These are phyloP conservation scores for Pollimyrus isidori DNA, from an alignment of 2,113 vertebrate genomes.

Conservation along the genomic window DNA sequence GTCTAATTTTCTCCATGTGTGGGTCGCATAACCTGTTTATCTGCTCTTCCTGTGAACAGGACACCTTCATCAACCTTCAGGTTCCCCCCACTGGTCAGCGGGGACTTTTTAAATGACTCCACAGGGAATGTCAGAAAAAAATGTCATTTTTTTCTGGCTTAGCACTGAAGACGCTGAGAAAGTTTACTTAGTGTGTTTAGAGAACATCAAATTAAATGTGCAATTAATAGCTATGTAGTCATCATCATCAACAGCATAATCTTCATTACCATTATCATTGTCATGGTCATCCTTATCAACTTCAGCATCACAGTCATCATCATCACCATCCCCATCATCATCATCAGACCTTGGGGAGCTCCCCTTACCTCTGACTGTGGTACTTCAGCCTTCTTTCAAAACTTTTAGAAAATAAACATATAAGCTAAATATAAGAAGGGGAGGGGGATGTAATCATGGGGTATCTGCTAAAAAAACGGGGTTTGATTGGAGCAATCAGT, in stretches of 20 bases:
- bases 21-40: neutral
- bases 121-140: neutral
- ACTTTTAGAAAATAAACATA: too few relatives aligned
- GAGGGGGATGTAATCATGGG: constrained; percentile 44
- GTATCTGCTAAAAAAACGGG: constrained; percentile 51
- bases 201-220: neutral
- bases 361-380: neutral
- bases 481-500: constrained; percentile 58
- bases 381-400: neutral
- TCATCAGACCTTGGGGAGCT: neutral
- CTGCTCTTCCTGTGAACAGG: neutral
- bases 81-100: neutral
- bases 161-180: neutral
- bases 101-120: neutral
- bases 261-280: neutral
- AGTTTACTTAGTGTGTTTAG: neutral
- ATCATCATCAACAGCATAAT: neutral
- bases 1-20: constrained; percentile 3
- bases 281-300: neutral
- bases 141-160: neutral
- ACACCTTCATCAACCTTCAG: constrained; percentile 5
- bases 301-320: neutral
- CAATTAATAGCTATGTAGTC: neutral
- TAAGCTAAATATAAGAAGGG: neutral
- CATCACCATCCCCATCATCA: neutral